These are phyloP conservation scores for Lasioglossum figueresi DNA, from an alignment of 2,888 invertebrate genomes.

Conservation along the genomic window DNA sequence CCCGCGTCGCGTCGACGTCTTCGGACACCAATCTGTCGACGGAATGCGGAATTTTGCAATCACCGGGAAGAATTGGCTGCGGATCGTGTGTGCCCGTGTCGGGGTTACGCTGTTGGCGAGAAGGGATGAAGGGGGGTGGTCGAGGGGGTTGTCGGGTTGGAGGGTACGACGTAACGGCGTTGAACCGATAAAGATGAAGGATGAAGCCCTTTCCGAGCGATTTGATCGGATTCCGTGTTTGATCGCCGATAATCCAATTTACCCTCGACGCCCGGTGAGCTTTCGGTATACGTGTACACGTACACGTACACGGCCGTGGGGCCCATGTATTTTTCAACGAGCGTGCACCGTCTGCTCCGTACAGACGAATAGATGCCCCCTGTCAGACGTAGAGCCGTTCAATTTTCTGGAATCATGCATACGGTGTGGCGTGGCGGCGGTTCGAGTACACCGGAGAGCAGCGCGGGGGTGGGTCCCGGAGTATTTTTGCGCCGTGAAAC, in stretches of 20 bases:
- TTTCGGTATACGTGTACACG: constrained; percentile 35
- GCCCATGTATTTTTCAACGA: constrained; percentile 67
- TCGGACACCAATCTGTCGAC: constrained; percentile 29
- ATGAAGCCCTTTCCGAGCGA: constrained; percentile 77
- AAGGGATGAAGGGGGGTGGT: neutral
- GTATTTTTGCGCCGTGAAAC: constrained; percentile 27
- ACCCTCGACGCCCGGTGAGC: constrained; percentile 65
- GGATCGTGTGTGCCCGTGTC: constrained; percentile 2
- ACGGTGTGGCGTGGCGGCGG: constrained; percentile 29
- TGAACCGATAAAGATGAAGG: constrained; percentile 70
- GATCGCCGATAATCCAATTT: constrained; percentile 79
- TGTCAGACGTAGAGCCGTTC: constrained; percentile 61
- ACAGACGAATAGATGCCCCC: constrained; percentile 58
- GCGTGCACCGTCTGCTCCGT: constrained; percentile 56
- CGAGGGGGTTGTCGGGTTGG: neutral
- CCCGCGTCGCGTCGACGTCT: neutral
- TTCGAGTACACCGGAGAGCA: neutral
- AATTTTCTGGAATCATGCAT: constrained; percentile 70
- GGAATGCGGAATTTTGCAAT: constrained; percentile 54
- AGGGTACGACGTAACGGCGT: constrained; percentile 40
- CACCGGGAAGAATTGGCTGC: constrained; percentile 51
- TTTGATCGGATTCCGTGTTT: constrained; percentile 77
- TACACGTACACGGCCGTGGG: constrained; percentile 13
- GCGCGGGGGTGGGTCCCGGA: constrained; percentile 1
- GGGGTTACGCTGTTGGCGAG: neutral